These are phyloP conservation scores for Eupeodes luniger DNA, from an alignment of 2,888 invertebrate genomes.

Conservation along the genomic window DNA sequence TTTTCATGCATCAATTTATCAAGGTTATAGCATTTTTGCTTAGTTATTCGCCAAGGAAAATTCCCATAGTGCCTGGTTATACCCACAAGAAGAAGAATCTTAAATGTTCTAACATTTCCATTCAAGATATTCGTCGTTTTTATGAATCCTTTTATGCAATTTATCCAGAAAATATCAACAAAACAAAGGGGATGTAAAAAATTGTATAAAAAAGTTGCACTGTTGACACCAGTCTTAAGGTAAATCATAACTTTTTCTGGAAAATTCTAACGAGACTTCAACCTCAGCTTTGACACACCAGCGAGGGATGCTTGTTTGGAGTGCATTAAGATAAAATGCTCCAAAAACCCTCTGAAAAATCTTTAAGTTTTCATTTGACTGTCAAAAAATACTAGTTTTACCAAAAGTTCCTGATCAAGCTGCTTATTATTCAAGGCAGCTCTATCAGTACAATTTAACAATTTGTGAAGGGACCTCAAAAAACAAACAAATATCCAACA, in stretches of 20 bases:
- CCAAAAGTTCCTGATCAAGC: too few species aligned
- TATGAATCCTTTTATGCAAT: conserved; percentile 7
- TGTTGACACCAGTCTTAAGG: conserved; percentile 1
- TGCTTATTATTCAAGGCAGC: too few species aligned
- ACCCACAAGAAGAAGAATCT: conserved; percentile 1
- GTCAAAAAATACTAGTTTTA: too few species aligned
- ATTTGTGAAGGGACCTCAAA: too few species aligned
- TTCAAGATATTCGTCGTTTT: conserved; percentile 6
- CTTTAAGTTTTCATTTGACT: too few species aligned
- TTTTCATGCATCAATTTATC: neutral
- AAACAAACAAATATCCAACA: too few species aligned
- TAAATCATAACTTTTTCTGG: conserved; percentile 16
- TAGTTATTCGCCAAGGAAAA: neutral
- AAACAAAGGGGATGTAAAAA: conserved; percentile 11
- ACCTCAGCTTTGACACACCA: conserved; percentile 21
- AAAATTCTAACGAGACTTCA: conserved; percentile 1
- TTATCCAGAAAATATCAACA: conserved; percentile 9
- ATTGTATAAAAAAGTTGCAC: conserved; percentile 5
- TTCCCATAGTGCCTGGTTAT: neutral
- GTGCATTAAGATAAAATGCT: conserved; percentile 11
- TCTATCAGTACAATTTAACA: too few species aligned
- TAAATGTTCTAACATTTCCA: conserved; percentile 2
- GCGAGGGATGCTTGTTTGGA: conserved; percentile 17
- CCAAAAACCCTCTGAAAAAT: neutral
- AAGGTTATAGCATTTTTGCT: conserved; percentile 2